Base-by-base conservation (phyloP, 2,888 invertebrate genomes). In the Strigamia crassipes region DNA sequence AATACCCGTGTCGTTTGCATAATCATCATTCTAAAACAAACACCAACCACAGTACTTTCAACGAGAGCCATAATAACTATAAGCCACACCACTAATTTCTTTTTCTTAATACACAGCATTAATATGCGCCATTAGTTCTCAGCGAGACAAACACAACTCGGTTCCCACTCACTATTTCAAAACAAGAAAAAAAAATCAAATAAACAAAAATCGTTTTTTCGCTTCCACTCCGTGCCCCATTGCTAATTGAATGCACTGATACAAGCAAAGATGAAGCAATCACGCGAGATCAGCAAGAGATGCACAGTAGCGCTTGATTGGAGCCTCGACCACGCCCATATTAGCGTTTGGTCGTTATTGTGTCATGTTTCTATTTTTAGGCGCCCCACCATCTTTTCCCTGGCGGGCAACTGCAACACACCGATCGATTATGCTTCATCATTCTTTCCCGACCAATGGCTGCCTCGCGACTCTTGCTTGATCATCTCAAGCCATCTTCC, bases 381-480 rank as follows among this genome's bases (percentile, higher is more conserved):
- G n/a, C 6, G 73, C 8, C 15, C 73, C 73, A 73, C 73, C 73
- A 73, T 73, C 73, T 73, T 73, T 56, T 73, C 73, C 73, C 73
- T 73, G 31, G 73, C 73, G 73, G 73, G 73, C 73, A 73, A 73
- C 73, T 73, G 73, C 73, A 73, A 73, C 73, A 73, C 73, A 73
- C 73, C 73, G 73, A 73, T 73, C 73, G 73, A 73, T 73, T 73
- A 73, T 73, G 73, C 73, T 66, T 66, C 61, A n/a, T 66, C 61
- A 15, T 21, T 23, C 23, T 23, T 66, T 23, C 12, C 21, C 61
- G 61, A 73, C 73, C 73, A 73, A 73, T 73, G 27, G 73, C 73
- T 73, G 73, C 73, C 73, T 10, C 73, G n/a, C 18, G 31, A 31
- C 73, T 27, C 9, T 6, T 10, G 6, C 61, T 18, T 8, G 61